These are phyloP conservation scores for Hypomecis atomaria DNA, from an alignment of 2,888 invertebrate genomes.

Conservation along the genomic window DNA sequence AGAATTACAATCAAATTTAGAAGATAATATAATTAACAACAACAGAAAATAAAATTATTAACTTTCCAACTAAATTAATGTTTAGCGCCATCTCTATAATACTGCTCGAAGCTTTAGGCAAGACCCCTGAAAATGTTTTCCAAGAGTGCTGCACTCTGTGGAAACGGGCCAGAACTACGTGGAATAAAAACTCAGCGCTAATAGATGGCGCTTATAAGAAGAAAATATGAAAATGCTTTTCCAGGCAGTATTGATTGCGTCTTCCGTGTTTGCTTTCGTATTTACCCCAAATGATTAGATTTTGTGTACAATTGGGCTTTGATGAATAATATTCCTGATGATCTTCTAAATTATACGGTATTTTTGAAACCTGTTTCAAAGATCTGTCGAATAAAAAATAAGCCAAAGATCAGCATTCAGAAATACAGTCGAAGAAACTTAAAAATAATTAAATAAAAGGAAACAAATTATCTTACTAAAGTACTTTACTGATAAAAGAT, in stretches of 20 bases:
- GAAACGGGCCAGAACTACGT: constrained; percentile 2
- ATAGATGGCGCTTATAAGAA: constrained; percentile 66
- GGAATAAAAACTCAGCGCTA: constrained; percentile 43
- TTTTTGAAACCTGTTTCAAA: not conserved
- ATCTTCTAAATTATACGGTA: not conserved
- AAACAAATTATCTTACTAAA: too few species aligned
- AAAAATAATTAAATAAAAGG: too few species aligned
- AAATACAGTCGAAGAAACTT: too few species aligned
- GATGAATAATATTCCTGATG: constrained; percentile 2
- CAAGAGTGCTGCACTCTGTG: constrained; percentile 46
- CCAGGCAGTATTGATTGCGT: constrained; percentile 60
- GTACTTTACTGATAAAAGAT: too few species aligned
- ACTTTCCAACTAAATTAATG: not conserved
- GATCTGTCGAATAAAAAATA: too few species aligned
- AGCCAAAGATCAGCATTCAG: too few species aligned
- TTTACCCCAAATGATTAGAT: constrained; percentile 47
- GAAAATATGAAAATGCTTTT: constrained; percentile 43
- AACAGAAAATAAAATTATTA: too few species aligned
- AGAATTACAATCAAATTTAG: too few species aligned
- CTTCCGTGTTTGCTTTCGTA: constrained; percentile 48
- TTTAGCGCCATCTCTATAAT: constrained; percentile 58
- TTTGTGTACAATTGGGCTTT: constrained; percentile 42
- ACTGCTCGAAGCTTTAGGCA: constrained; percentile 34
- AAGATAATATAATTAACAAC: too few species aligned
- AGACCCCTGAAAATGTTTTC: not conserved